Conservation (phyloP, 2,797 vertebrate genomes). For the Enoplosus armatus region DNA sequence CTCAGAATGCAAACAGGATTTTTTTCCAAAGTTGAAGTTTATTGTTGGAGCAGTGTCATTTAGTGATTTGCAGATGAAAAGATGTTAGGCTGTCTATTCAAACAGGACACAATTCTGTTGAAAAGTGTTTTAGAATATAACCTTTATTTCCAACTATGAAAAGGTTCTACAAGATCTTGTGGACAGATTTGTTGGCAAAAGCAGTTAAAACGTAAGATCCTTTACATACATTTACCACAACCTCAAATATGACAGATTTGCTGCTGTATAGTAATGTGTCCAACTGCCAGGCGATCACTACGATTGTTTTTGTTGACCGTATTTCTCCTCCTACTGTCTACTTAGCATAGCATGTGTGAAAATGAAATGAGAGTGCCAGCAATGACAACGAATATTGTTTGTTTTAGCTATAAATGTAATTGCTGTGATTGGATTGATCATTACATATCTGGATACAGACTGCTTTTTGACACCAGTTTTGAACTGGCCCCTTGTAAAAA, state of each 20-base stretch:
- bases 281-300: not conserved
- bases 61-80: not conserved
- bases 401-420: not conserved
- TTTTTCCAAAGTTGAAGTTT: too few relatives aligned
- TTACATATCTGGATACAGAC: not conserved
- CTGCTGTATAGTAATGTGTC: not conserved
- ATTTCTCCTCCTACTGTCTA: not conserved
- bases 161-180: not conserved
- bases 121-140: not conserved
- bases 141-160: not conserved
- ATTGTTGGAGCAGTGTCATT: not conserved
- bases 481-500: not conserved
- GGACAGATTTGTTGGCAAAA: not conserved
- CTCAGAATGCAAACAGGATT: too few relatives aligned
- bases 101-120: not conserved
- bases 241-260: not conserved
- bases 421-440: not conserved
- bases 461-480: not conserved
- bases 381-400: not conserved
- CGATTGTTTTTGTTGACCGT: not conserved
- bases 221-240: not conserved
- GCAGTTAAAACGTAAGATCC: not conserved
- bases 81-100: not conserved
- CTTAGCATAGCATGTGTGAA: constrained; percentile 1
- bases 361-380: not conserved